phyloP scores from a whole-genome alignment of 2,113 vertebrate species.

The Brachyhypopomus occidentalis region DNA sequence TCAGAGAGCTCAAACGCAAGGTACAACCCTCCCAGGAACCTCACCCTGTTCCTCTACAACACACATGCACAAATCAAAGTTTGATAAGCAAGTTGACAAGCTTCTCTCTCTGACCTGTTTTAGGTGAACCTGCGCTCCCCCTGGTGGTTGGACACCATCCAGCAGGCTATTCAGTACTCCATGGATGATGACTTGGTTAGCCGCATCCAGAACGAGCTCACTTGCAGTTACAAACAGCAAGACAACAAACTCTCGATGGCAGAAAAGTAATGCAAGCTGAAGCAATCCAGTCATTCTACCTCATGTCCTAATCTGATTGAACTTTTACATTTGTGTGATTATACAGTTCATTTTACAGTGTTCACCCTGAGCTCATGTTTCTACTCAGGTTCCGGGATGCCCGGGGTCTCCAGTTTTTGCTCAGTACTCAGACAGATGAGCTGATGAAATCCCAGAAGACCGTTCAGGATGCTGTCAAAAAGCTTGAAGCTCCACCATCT shows the following conservation, averaged over 20 bases:
- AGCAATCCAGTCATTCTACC: not conserved
- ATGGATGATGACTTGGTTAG: slow-evolving; percentile 90
- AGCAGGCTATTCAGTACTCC: slow-evolving; percentile 82
- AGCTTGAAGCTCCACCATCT: slow-evolving; percentile 88
- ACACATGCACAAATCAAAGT: not conserved
- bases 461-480: slow-evolving; percentile 89
- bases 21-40: slow-evolving; percentile 68
- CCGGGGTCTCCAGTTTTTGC: slow-evolving; percentile 88
- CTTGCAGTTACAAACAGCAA: slow-evolving; percentile 90
- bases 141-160: slow-evolving; percentile 95
- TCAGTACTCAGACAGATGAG: slow-evolving; percentile 89
- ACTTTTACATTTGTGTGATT: not conserved
- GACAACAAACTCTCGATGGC: slow-evolving; percentile 89
- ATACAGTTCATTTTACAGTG: not conserved
- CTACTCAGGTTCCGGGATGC: slow-evolving; percentile 87
- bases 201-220: slow-evolving; percentile 91
- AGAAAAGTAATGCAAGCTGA: slow-evolving; percentile 82
- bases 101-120: not conserved
- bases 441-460: slow-evolving; percentile 89
- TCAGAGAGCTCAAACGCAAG: slow-evolving; percentile 89
- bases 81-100: no score
- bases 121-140: slow-evolving; percentile 80
- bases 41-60: slow-evolving; percentile 37
- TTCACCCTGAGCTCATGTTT: not conserved
- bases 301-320: not conserved